These are phyloP conservation scores for Acanthornis magna DNA, from an alignment of 2,797 vertebrate species.

Conservation along the genomic window DNA sequence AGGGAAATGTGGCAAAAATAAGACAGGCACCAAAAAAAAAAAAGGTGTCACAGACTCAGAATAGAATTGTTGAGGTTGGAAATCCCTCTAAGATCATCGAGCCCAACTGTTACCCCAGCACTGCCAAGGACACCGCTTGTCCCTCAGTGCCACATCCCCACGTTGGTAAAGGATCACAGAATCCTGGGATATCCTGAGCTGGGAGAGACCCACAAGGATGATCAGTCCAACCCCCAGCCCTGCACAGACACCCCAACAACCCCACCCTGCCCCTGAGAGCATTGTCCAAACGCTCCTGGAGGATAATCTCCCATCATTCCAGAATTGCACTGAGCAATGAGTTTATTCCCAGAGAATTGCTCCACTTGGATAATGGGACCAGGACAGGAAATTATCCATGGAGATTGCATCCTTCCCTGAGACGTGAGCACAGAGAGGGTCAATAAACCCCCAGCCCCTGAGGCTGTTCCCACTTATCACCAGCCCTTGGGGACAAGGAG, in stretches of 20 bases:
- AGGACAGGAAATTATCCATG: not conserved
- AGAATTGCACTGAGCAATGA: not conserved
- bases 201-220: no score
- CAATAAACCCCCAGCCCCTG: rapidly evolving
- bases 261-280: not conserved
- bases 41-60: not conserved
- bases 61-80: not conserved
- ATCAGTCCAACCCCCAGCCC: rapidly evolving
- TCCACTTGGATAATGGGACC: not conserved
- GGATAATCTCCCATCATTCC: not conserved
- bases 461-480: not conserved
- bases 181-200: no score
- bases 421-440: not conserved
- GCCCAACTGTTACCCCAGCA: not conserved
- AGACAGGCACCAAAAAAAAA: not conserved
- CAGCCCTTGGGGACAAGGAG: not conserved
- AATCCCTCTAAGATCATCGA: not conserved
- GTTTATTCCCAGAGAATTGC: not conserved
- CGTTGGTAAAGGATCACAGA: not conserved
- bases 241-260: not conserved
- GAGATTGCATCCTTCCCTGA: not conserved
- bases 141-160: not conserved
- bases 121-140: not conserved
- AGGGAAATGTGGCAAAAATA: not conserved
- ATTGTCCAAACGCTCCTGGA: rapidly evolving